Percentiles rank a stretch among this genome's conserved stretches.
Conservation (phyloP, 2,797 vertebrate genomes). For the Poliocrania exsul region DNA sequence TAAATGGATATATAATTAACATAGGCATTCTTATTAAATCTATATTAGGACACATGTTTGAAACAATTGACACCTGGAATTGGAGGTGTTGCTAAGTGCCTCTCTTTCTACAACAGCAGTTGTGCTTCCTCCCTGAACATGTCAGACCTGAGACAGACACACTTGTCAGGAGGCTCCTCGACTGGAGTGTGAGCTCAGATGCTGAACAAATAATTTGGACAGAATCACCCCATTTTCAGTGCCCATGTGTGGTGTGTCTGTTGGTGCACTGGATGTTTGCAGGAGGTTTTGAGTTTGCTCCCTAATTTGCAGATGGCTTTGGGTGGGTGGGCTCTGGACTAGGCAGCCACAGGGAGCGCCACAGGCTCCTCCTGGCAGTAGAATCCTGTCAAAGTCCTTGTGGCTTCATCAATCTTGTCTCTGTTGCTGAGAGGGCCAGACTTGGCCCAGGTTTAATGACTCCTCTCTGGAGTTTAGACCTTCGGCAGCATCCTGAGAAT, state of each 20-base stretch:
- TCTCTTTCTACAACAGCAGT: neutral
- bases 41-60: neutral
- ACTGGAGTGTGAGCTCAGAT: neutral
- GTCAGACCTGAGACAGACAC: neutral
- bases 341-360: neutral
- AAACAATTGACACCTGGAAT: neutral
- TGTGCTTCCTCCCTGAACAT: neutral
- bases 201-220: neutral
- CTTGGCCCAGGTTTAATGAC: neutral
- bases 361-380: neutral
- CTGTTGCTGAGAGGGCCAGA: neutral
- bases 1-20: conserved; percentile 27
- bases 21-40: neutral
- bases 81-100: neutral
- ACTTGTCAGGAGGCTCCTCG: neutral
- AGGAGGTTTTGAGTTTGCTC: rapidly evolving
- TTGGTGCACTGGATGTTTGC: neutral
- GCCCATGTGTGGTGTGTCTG: rapidly evolving
- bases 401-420: neutral
- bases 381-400: neutral
- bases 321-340: neutral
- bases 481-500: neutral
- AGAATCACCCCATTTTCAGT: neutral
- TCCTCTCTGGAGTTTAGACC: neutral
- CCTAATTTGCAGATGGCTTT: neutral